Conservation (phyloP, 1,140 invertebrate genomes). For the Lepidurus arcticus region DNA sequence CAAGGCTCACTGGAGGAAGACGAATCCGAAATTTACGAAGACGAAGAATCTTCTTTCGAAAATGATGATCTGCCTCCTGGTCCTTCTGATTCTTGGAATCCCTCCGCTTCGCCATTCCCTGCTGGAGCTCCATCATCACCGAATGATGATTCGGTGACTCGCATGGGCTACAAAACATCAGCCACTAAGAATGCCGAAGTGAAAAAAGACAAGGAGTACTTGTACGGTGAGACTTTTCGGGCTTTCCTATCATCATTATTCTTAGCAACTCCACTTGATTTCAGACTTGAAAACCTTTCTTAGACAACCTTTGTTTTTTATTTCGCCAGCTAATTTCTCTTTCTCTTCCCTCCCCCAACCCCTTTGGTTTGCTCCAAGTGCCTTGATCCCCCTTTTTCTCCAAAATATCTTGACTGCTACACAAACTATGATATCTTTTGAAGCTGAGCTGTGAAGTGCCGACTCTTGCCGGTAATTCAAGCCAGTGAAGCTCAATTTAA, state of each 20-base stretch:
- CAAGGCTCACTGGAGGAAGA: conserved; percentile 65
- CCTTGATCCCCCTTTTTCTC: not conserved
- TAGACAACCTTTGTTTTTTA: too few relatives aligned
- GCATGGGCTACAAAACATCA: conserved; percentile 15
- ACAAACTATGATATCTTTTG: not conserved
- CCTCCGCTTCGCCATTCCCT: conserved; percentile 22
- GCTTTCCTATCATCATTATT: too few relatives aligned
- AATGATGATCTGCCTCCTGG: conserved; percentile 24
- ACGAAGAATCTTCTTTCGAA: conserved; percentile 35
- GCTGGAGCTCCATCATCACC: conserved; percentile 1
- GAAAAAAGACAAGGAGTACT: conserved; percentile 7
- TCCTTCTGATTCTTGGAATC: conserved; percentile 26
- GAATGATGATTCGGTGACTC: not conserved
- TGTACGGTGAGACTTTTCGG: not conserved
- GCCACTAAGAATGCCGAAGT: not conserved
- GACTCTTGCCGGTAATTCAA: not conserved
- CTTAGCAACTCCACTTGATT: too few relatives aligned
- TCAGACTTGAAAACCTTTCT: too few relatives aligned
- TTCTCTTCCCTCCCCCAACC: not conserved
- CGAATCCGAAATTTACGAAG: conserved; percentile 51
- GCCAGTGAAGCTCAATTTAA: not conserved
- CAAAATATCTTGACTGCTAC: not conserved
- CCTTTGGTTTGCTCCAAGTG: not conserved
- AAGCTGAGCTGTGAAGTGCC: not conserved
- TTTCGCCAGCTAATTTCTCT: not conserved